phyloP scores from a whole-genome alignment of 2,797 vertebrate genomes.

The Pyrocephalus nanus region DNA sequence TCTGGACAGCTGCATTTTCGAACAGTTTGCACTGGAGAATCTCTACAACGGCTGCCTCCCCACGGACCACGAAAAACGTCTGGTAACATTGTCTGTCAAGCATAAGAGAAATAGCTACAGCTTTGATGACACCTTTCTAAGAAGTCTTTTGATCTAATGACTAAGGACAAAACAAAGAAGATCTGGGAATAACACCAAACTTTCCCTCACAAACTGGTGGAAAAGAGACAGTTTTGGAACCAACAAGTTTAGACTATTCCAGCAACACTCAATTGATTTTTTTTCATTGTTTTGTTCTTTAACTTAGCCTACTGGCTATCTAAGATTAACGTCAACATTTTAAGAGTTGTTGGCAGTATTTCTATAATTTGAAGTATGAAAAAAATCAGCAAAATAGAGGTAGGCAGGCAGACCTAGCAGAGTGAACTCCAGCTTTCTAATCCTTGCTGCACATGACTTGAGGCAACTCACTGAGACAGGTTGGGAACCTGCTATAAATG shows the following conservation, averaged over 20 bases:
- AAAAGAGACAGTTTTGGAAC: background rate
- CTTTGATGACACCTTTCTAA: background rate
- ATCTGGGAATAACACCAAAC: background rate
- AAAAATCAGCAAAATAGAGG: background rate
- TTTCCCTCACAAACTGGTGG: background rate
- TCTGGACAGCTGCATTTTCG: constrained; percentile 87
- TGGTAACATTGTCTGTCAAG: constrained; percentile 92
- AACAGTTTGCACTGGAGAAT: constrained; percentile 92
- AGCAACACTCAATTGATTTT: background rate
- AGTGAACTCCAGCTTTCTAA: background rate
- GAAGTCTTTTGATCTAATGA: background rate
- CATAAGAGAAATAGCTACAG: constrained; percentile 15
- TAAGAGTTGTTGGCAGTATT: background rate
- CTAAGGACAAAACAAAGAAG: background rate
- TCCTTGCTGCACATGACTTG: background rate
- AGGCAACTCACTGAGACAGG: background rate
- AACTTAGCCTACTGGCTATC: background rate
- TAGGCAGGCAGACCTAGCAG: background rate
- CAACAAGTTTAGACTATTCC: background rate
- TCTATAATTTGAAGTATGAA: background rate
- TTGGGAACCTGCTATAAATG: background rate
- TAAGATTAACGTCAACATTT: background rate
- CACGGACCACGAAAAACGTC: constrained; percentile 92
- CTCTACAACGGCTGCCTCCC: constrained; percentile 93
- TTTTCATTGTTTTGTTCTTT: background rate